A percentile compares a stretch with the other conserved stretches of the same genome.
Conservation (phyloP, 2,888 invertebrate species). For the Subacronicta megacephala region DNA sequence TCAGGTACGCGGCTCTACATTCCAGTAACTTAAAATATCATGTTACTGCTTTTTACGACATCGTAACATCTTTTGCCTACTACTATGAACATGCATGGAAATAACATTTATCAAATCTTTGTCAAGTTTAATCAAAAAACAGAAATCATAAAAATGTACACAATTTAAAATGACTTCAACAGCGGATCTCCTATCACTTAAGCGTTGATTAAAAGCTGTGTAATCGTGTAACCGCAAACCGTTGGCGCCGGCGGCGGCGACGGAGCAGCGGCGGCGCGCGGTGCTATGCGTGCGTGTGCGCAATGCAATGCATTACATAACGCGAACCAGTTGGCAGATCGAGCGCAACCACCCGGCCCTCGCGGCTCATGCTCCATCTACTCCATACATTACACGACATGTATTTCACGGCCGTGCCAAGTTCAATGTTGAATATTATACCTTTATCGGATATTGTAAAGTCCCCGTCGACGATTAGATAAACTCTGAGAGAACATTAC, state of each 20-base stretch:
- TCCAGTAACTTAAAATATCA: constrained; percentile 63
- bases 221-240: constrained; percentile 67
- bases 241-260: constrained; percentile 63
- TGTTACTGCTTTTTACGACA: constrained; percentile 57
- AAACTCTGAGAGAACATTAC: constrained; percentile 37
- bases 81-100: constrained; percentile 14
- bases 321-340: constrained; percentile 74
- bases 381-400: constrained; percentile 56
- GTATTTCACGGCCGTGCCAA: constrained; percentile 67
- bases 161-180: constrained; percentile 6
- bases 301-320: constrained; percentile 76
- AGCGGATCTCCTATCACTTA: constrained; percentile 35
- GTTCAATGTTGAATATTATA: constrained; percentile 62
- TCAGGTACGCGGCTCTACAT: constrained; percentile 51
- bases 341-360: constrained; percentile 55
- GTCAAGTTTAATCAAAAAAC: constrained; percentile 10
- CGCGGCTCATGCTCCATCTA: constrained; percentile 42
- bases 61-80: constrained; percentile 43
- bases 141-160: constrained; percentile 7
- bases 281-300: constrained; percentile 54
- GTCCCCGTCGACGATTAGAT: constrained; percentile 38
- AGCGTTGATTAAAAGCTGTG: constrained; percentile 60
- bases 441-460: constrained; percentile 47
- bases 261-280: constrained; percentile 36
- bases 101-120: constrained; percentile 23